These are phyloP conservation scores for Cliona cf. orientalis DNA, from an alignment of 37 sponge, comb jelly and placozoan genomes.

Conservation along the genomic window DNA sequence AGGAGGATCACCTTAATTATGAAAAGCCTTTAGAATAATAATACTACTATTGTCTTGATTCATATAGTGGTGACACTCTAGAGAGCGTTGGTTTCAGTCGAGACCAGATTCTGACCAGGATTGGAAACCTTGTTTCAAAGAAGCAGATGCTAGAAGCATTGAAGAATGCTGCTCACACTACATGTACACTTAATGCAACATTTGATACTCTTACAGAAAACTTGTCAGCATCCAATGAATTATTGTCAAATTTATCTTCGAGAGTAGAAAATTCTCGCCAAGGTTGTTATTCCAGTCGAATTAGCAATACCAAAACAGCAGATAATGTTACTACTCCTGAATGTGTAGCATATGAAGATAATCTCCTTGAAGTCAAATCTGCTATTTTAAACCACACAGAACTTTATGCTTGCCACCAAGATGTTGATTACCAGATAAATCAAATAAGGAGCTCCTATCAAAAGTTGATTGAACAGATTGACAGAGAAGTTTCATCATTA, in stretches of 20 bases:
- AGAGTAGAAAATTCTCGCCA: constrained; percentile 1
- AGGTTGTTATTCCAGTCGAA: constrained; percentile 7
- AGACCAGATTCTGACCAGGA: constrained; percentile 26
- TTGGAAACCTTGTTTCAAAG: constrained; percentile 14
- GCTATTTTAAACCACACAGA: background rate
- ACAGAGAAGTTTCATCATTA: background rate
- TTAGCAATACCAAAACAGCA: background rate
- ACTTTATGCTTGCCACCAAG: constrained; percentile 13
- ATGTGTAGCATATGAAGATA: background rate
- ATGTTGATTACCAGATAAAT: constrained; percentile 16
- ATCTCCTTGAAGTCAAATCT: background rate
- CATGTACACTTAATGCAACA: background rate
- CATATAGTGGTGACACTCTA: too few relatives aligned
- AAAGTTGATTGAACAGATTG: background rate
- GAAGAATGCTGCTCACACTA: background rate
- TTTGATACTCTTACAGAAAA: background rate
- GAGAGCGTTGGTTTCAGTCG: constrained; percentile 4
- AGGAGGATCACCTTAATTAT: constrained; percentile 2
- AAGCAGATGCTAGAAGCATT: constrained; percentile 17
- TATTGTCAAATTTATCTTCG: background rate
- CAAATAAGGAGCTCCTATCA: background rate
- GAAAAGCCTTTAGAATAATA: background rate
- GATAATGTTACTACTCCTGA: background rate
- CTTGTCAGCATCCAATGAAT: background rate
- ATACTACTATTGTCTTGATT: too few relatives aligned